Conservation (phyloP, 2,888 invertebrate species). For the Diaprepes abbreviatus region DNA sequence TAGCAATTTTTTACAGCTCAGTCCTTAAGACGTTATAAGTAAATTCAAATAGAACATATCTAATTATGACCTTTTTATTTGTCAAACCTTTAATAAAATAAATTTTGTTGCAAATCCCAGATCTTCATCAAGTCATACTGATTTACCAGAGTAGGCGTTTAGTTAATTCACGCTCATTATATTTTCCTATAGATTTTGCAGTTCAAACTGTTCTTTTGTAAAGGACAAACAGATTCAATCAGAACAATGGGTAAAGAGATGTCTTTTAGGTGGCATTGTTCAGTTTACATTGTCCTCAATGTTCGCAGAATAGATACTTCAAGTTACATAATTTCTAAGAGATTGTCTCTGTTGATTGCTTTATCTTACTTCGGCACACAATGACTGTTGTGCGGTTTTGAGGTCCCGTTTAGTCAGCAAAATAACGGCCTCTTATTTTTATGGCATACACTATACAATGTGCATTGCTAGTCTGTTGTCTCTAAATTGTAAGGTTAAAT, state of each 20-base stretch:
- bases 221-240: slow-evolving; percentile 64
- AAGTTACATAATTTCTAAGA: slow-evolving; percentile 69
- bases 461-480: too few species aligned
- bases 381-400: slow-evolving; percentile 54
- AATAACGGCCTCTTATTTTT: slow-evolving; percentile 30
- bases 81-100: too few species aligned
- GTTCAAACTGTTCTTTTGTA: slow-evolving; percentile 67
- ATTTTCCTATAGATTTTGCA: slow-evolving; percentile 63
- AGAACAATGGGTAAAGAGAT: slow-evolving; percentile 65
- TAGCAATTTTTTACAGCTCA: too few species aligned
- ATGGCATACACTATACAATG: neutral
- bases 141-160: neutral
- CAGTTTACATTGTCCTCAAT: slow-evolving; percentile 57
- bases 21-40: too few species aligned
- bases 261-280: slow-evolving; percentile 68
- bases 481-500: too few species aligned
- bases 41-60: too few species aligned
- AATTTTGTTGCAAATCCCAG: too few species aligned
- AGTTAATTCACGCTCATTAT: slow-evolving; percentile 46
- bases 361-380: slow-evolving; percentile 63
- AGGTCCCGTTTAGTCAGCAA: slow-evolving; percentile 18
- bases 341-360: slow-evolving; percentile 66
- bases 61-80: too few species aligned
- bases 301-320: slow-evolving; percentile 67
- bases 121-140: too few species aligned